phyloP scores from a whole-genome alignment of 2,888 invertebrate species.

The Cacoxenus indagator region DNA sequence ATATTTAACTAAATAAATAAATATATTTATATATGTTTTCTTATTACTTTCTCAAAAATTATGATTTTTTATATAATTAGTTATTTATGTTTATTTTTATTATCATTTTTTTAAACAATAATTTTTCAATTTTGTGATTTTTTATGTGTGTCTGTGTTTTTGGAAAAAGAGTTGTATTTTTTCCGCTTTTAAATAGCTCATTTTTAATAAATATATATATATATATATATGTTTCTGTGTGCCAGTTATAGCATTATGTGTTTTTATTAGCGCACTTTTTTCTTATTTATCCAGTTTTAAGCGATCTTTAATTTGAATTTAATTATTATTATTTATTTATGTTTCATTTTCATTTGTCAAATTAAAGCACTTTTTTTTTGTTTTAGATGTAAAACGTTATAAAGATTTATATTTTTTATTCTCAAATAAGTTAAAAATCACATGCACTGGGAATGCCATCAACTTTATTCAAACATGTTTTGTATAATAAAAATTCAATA shows the following conservation, averaged over 20 bases:
- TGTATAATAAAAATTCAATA: conserved; percentile 12
- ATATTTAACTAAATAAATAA: conserved; percentile 53
- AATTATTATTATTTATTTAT: not conserved
- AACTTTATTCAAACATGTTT: not conserved
- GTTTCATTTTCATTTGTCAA: conserved; percentile 14
- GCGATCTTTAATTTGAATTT: not conserved
- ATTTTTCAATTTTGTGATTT: conserved; percentile 12
- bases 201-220: conserved; percentile 33
- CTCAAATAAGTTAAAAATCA: not conserved
- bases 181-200: conserved; percentile 21
- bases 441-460: conserved; percentile 17
- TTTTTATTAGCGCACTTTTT: not conserved
- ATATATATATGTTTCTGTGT: conserved; percentile 38
- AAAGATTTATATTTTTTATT: not conserved
- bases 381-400: conserved; percentile 9
- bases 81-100: conserved; percentile 26
- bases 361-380: conserved; percentile 33
- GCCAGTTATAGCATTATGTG: conserved; percentile 38
- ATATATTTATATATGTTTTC: conserved; percentile 31
- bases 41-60: conserved; percentile 24
- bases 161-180: too few relatives aligned
- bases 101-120: conserved; percentile 19
- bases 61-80: conserved; percentile 30
- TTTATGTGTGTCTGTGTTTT: too few relatives aligned
- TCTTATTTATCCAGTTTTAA: not conserved